Base-by-base conservation (phyloP, 2,888 invertebrate genomes). In the Ichneumon xanthorius region DNA sequence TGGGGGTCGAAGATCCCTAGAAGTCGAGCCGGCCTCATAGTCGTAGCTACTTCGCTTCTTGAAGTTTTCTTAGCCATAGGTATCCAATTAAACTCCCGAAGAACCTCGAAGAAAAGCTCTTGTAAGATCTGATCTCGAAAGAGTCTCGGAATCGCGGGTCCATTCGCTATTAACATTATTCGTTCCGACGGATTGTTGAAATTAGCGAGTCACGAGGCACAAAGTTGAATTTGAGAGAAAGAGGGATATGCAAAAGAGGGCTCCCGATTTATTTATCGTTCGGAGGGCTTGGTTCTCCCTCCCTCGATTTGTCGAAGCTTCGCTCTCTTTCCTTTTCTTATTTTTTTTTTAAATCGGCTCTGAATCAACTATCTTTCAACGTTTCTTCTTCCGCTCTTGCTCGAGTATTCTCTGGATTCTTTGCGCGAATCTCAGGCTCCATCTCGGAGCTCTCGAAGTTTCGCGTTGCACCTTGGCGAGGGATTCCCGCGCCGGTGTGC, bases 381-480 rank as follows among this genome's bases (percentile, higher is more conserved):
- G 73, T 81, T 81, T 77, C 77, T 80, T 84, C 77, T 65, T 63
- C 14, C 48, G 63, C 55, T 19, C 53, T 55, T 9, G 16, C 63
- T 85, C 26, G 72, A 73, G 68, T 86, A 80, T 80, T 72, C 80
- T 85, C 55, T 30, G 73, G 80, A 83, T 68, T 73, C 77, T 78
- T 80, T 45, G 68, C 68, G 26, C 22, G 61, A 53, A 72, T 80
- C 82, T 73, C 48, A 4, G 77, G 22, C 61, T 58, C 75, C 50
- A 19, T 79, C 63, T 33, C 63, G 63, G 16, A 16, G 30, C 33
- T 7, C 63, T 63, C 33, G 63, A n/a, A 63, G 63, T 63, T 63
- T 63, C 63, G 63, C 30, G 63, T 63, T 63, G 33, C 30, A 63
- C 63, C 33, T 33, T 33, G 16, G 33, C 33, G 22, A 75, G 67